Base-by-base conservation (phyloP, 2,113 vertebrate species). In the Nesospiza acunhae region DNA sequence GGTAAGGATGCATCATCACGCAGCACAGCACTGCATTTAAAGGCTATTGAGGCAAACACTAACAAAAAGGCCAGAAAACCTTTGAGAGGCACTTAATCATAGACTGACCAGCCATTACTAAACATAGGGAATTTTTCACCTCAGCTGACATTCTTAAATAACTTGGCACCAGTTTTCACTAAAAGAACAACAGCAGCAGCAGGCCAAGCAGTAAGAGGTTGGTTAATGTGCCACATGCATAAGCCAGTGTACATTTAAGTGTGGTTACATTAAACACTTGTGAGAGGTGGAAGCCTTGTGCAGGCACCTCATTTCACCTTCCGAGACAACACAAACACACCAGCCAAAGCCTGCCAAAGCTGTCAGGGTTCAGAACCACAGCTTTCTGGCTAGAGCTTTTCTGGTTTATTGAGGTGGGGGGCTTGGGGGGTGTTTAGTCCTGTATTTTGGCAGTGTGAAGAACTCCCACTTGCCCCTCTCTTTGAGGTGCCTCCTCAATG, bases 121-220 rank as follows among this genome's bases (percentile, higher is more conserved):
- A 59, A 33, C 33, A 55, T 6, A 62, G 7, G 15, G 50, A 66
- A 82, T 44, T 83, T 73, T 67, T 66, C 14, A 86, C 22, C 53
- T 69, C 30, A 70, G 50, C n/a, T 84, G 46, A 74, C 31, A n/a
- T 37, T 46, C 46, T 79, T 60, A 59, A 47, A 7, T 31, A 87
- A 72, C 24, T 17, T 42, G 31, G 69, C 59, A 92, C 56, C 41
- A 69, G 58, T 91, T 96, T 97, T 89, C 80, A 91, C 62, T 39
- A 55, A 58, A 90, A 93, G 52, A 31, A 87, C 0, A 0, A 84
- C 39, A 73, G 13, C n/a, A 33, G 12, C 37, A n/a, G 12, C 39
- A 56, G 79, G 84, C 73, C 81, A 80, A 84, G 66, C 47, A 79
- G 82, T 23, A 63, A 42, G 72, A 69, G 8, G 14, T 3, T 59